Evolutionary conservation across 1,140 invertebrate species (phyloP).

Genomic region (honey bee (Apis mellifera)): Amel_HAv3.1 CM009934.2:5278501-5279000

Average conservation of each 20-base stretch:
- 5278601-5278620: constrained; percentile 37
- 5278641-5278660: constrained; percentile 30
- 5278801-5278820: neutral
- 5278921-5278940: too few species aligned
- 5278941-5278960: too few species aligned
- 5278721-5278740: neutral
- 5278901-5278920: too few species aligned
- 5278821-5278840: neutral
- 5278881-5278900: too few species aligned
- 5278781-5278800: neutral
- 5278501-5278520: neutral
- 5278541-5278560: neutral
- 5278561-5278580: constrained; percentile 36
- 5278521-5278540: neutral
- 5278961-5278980: too few species aligned
- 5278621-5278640: constrained; percentile 6
- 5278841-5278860: too few species aligned
- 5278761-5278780: neutral
- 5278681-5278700: neutral
- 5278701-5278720: constrained; percentile 18
- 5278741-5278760: neutral
- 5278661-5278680: constrained; percentile 23
- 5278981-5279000: too few species aligned
- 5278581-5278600: neutral
- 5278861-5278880: too few species aligned